A percentile compares a stretch with the other conserved stretches of the same genome.
Conservation (phyloP, 2,888 invertebrate genomes). For the Diadromus collaris region DNA sequence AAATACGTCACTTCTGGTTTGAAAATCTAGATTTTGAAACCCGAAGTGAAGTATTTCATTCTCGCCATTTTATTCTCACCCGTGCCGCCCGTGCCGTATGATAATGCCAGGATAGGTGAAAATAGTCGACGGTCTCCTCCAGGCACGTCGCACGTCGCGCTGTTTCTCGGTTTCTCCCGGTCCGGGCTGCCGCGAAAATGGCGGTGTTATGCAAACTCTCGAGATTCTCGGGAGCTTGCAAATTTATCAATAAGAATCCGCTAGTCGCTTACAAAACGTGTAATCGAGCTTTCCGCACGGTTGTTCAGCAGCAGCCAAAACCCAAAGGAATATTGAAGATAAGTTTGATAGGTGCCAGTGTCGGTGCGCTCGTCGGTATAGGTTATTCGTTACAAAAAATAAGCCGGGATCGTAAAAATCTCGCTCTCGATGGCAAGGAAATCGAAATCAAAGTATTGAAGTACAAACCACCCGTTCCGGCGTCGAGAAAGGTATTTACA, state of each 20-base stretch:
- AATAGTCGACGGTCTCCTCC: neutral
- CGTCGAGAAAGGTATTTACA: conserved; percentile 80
- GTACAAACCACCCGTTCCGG: conserved; percentile 79
- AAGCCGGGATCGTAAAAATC: conserved; percentile 79
- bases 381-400: conserved; percentile 81
- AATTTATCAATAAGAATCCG: conserved; percentile 56
- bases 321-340: conserved; percentile 79
- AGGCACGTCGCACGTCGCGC: neutral
- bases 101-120: neutral
- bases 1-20: no score
- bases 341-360: conserved; percentile 83
- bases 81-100: neutral
- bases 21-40: no score
- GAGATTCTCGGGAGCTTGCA: conserved; percentile 62
- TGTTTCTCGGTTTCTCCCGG: neutral
- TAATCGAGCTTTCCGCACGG: conserved; percentile 65
- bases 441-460: conserved; percentile 78
- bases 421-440: conserved; percentile 79
- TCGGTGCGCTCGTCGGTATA: conserved; percentile 81
- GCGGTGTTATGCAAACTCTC: conserved; percentile 69
- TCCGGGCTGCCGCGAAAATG: conserved; percentile 60
- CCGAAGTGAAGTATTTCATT: neutral
- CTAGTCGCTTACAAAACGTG: conserved; percentile 45
- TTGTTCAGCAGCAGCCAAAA: conserved; percentile 64
- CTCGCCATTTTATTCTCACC: neutral